Evolutionary conservation across 2,797 vertebrate species (phyloP).

Genomic region (Phrynocephalus guinanensis): DNA sequence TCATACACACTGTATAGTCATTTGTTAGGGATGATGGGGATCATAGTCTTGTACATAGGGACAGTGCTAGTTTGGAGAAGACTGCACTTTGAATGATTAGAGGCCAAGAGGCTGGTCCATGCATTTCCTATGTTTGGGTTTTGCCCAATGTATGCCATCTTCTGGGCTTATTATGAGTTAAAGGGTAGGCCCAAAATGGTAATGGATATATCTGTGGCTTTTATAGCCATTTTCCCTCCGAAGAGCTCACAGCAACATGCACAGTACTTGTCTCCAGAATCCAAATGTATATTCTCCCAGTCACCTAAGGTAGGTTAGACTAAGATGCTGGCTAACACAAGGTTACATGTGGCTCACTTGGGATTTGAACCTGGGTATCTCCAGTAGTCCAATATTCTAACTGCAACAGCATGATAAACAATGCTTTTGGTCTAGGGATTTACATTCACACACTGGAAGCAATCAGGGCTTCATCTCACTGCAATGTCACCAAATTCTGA

Average conservation of each 20-base stretch:
- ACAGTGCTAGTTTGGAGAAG: background rate
- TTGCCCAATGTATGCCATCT: background rate
- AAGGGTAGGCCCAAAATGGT: background rate
- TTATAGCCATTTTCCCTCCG: background rate
- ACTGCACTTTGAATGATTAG: background rate
- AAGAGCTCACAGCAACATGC: background rate
- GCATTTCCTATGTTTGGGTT: background rate
- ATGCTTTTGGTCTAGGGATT: background rate
- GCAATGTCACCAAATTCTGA: background rate
- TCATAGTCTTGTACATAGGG: background rate
- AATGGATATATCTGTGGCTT: background rate
- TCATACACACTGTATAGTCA: background rate
- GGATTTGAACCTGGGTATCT: background rate
- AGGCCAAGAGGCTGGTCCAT: background rate
- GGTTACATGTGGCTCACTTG: background rate
- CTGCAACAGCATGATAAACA: background rate
- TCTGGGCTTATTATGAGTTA: background rate
- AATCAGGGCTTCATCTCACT: background rate
- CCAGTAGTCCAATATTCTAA: background rate
- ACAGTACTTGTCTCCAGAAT: background rate
- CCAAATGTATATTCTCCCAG: background rate
- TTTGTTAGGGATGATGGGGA: background rate
- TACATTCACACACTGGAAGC: background rate
- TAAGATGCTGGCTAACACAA: background rate
- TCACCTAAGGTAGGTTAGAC: background rate